Evolutionary conservation across 2,797 vertebrate genomes (phyloP), one percentile per base, ranked within the genome.

Genomic region (Hypotaenidia philippensis): DNA sequence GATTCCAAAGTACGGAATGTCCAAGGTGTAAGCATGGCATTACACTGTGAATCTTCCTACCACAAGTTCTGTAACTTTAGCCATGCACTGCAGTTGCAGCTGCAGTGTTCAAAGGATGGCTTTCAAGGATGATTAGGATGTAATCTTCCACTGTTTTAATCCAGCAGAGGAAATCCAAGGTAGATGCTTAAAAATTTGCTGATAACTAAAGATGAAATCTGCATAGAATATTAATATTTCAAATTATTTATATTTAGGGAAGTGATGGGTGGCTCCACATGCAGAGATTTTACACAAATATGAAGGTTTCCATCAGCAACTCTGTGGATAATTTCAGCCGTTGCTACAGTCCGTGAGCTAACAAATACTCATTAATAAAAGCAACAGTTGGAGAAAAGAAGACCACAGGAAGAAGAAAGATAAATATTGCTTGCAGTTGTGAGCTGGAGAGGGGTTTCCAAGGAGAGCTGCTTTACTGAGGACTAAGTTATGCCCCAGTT

Each of bases 121-220:
- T 74, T 77, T 82, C 47, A 93, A 77, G 83, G 68, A 83, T 57
- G 23, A 70, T 82, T 68, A 79, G 60, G 60, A 26, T 36, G 44
- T 90, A 87, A 80, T 83, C 29, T 91, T 83, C 32, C 18, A 38
- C 49, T 81, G 5, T 84, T 93, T 91, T 74, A 65, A 59, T 90
- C 38, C 49, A 89, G 1, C 29, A 80, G 38, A 71, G 18, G 25
- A 77, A 96, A 93, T 80, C 29, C 57, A 76, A 86, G 40, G 38
- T 55, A 77, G 56, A 68, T 92, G n/a, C 38, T 93, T 88, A 55
- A 76, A 88, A 93, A 55, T 19, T 83, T 92, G 22, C 12, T 77
- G 75, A 71, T 79, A 87, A 27, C 12, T 75, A 52, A 89, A 83
- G 57, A 83, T 14, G 50, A 83, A 90, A 31, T n/a, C 65, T 50